These are phyloP conservation scores for Bolborhynchus lineola DNA, from an alignment of 2,113 vertebrate genomes.

Conservation along the genomic window DNA sequence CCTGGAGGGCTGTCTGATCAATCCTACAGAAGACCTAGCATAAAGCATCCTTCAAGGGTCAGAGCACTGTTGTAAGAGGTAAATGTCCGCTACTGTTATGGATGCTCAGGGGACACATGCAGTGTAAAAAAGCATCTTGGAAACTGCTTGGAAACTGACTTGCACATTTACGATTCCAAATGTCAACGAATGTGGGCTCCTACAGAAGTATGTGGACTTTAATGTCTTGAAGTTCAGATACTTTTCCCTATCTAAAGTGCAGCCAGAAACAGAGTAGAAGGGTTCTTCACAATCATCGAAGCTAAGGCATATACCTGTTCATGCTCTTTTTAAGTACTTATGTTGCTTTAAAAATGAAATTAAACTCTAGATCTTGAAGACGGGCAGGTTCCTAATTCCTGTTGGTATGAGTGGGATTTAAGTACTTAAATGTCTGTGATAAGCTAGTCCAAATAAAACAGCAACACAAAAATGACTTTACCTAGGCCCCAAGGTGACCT, in stretches of 20 bases:
- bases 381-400: neutral
- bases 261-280: neutral
- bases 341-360: neutral
- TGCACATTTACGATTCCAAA: neutral
- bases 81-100: neutral
- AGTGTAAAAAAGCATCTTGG: neutral
- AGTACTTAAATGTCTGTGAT: neutral
- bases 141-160: neutral
- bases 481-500: neutral
- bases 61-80: neutral
- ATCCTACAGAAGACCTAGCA: neutral
- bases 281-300: neutral
- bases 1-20: neutral
- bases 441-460: neutral
- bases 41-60: neutral
- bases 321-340: neutral
- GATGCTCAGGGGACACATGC: neutral
- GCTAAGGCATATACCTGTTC: neutral
- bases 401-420: neutral
- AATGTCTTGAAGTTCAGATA: neutral
- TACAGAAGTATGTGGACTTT: accelerated
- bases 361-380: neutral
- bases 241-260: neutral
- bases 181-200: neutral
- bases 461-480: neutral